Evolutionary conservation across 1,140 invertebrate species (phyloP).

Genomic region (Danaus plexippus): DNA sequence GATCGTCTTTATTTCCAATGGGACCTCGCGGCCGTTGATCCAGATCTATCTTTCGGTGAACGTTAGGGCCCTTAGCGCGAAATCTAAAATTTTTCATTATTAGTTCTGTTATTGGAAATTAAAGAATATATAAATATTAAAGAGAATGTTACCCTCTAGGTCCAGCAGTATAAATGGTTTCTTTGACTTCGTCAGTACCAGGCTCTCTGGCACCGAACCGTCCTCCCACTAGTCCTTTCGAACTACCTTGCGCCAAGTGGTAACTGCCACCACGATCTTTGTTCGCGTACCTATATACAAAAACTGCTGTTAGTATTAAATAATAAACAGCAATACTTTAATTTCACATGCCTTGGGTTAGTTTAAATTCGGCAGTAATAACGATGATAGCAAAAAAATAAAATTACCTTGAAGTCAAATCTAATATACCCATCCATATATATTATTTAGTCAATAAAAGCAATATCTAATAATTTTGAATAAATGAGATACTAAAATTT

Average conservation of each 20-base stretch:
- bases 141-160: constrained; percentile 73
- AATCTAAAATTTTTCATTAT: constrained; percentile 53
- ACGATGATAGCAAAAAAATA: too few relatives aligned
- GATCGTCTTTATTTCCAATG: constrained; percentile 76
- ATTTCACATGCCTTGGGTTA: too few relatives aligned
- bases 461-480: too few relatives aligned
- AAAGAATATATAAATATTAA: not conserved
- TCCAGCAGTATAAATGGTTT: constrained; percentile 81
- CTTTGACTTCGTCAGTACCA: constrained; percentile 75
- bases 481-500: too few relatives aligned
- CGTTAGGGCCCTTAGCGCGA: constrained; percentile 77
- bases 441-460: too few relatives aligned
- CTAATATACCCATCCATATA: too few relatives aligned
- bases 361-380: too few relatives aligned
- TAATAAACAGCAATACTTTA: too few relatives aligned
- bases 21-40: constrained; percentile 76
- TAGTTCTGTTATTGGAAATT: not conserved
- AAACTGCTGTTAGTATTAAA: not conserved
- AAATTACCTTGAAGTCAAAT: too few relatives aligned
- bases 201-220: constrained; percentile 77
- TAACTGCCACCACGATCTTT: constrained; percentile 75
- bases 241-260: constrained; percentile 74
- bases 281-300: constrained; percentile 73
- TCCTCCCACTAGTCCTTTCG: constrained; percentile 75
- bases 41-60: constrained; percentile 78